Conservation (phyloP, 1,140 invertebrate genomes). For the Caenorhabditis briggsae region DNA sequence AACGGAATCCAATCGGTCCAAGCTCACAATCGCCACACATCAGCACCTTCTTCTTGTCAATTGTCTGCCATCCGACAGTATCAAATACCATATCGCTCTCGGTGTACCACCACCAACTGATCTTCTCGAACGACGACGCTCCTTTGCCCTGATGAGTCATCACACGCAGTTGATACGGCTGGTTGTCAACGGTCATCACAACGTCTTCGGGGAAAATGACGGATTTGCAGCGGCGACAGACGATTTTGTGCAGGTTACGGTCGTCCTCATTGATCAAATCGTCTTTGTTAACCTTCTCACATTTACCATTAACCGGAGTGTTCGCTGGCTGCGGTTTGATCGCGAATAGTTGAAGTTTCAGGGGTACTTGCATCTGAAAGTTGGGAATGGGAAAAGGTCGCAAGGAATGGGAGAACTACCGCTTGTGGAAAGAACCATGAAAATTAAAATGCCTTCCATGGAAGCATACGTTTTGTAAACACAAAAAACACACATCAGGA, state of each 20-base stretch:
- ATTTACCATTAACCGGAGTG: conserved; percentile 50
- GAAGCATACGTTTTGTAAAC: no score
- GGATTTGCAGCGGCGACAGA: conserved; percentile 53
- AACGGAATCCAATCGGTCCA: conserved; percentile 68
- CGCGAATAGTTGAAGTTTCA: conserved; percentile 54
- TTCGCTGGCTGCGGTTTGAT: conserved; percentile 44
- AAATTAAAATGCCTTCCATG: conserved; percentile 1
- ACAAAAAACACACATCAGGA: no score
- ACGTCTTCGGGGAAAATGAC: conserved; percentile 51
- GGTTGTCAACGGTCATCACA: conserved; percentile 40
- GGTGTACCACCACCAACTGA: conserved; percentile 70
- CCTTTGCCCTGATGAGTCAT: conserved; percentile 56
- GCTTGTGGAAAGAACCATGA: conserved; percentile 29
- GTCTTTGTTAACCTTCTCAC: conserved; percentile 57
- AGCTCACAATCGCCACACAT: conserved; percentile 72
- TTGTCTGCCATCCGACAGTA: conserved; percentile 71
- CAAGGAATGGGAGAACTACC: not conserved
- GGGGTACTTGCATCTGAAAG: conserved; percentile 47
- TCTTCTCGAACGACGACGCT: not conserved
- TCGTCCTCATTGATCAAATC: conserved; percentile 53
- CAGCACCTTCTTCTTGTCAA: conserved; percentile 68
- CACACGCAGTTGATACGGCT: conserved; percentile 36
- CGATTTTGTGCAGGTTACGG: conserved; percentile 45
- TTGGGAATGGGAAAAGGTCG: not conserved
- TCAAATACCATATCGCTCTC: conserved; percentile 68